phyloP scores from a whole-genome alignment of 2,888 invertebrate species.

The Diarsia rubi region DNA sequence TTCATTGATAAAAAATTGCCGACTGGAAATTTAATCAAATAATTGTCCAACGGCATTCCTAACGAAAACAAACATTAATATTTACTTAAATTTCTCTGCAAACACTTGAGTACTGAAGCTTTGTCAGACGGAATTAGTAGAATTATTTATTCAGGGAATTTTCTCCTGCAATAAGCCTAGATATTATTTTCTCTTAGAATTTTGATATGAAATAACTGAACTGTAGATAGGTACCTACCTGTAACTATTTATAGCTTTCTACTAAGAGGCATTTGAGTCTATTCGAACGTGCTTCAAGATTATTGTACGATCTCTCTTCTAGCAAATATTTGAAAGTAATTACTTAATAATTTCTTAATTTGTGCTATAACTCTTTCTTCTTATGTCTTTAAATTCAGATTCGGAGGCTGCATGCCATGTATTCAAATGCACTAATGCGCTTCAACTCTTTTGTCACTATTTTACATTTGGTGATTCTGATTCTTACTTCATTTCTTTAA shows the following conservation, averaged over 20 bases:
- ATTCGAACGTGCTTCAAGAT: not conserved
- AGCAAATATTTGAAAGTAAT: not conserved
- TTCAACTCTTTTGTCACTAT: not conserved
- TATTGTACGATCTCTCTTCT: not conserved
- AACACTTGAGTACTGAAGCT: not conserved
- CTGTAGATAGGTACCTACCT: too few species aligned
- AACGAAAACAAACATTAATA: not conserved
- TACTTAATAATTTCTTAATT: not conserved
- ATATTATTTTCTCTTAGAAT: not conserved
- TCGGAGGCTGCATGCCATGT: not conserved
- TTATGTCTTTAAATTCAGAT: not conserved
- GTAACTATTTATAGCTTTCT: not conserved
- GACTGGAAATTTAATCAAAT: not conserved
- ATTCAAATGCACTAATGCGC: not conserved
- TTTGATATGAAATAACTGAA: too few species aligned
- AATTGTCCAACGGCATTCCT: too few species aligned
- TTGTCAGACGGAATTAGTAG: not conserved
- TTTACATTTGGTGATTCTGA: not conserved
- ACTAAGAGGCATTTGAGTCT: not conserved
- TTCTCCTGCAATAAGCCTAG: not conserved
- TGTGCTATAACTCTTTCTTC: not conserved
- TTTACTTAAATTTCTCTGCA: not conserved
- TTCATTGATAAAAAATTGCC: not conserved
- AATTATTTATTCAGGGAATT: slow-evolving; percentile 12
- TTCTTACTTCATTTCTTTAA: not conserved